Conservation (phyloP, 2,113 vertebrate species). For the Noturus placidus region DNA sequence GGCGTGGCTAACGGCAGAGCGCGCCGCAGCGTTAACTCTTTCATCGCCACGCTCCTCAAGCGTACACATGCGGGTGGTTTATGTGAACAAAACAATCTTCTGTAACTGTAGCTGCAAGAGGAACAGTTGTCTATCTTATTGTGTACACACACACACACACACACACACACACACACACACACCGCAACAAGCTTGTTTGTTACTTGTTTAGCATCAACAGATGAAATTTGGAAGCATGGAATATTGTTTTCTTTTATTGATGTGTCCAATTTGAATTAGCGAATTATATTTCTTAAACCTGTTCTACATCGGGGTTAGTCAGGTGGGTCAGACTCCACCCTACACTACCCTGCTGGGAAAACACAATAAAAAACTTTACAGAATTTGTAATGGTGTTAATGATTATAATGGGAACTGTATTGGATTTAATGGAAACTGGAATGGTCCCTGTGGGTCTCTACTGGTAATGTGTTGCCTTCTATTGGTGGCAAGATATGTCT, state of each 20-base stretch:
- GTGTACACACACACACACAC: background rate
- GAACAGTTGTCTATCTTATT: background rate
- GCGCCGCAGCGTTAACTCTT: constrained; percentile 41
- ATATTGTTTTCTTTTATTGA: background rate
- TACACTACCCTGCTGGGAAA: no score
- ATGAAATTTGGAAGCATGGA: background rate
- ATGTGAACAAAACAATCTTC: constrained; percentile 13
- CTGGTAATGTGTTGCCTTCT: no score
- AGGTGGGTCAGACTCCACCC: no score
- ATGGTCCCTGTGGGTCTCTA: no score
- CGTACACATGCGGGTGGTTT: background rate
- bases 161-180: background rate
- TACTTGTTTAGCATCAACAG: background rate
- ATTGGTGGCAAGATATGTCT: no score
- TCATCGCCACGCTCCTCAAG: constrained; percentile 24
- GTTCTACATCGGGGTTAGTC: background rate
- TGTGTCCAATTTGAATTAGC: background rate
- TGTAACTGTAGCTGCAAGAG: background rate
- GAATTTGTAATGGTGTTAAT: no score
- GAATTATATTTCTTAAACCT: background rate
- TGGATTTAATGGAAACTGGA: no score
- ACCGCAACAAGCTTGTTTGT: background rate
- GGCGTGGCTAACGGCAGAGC: constrained; percentile 17
- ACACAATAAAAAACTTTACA: no score
- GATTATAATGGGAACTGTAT: no score